Conservation (phyloP, 2,888 invertebrate genomes). For the Atethmia centrago region DNA sequence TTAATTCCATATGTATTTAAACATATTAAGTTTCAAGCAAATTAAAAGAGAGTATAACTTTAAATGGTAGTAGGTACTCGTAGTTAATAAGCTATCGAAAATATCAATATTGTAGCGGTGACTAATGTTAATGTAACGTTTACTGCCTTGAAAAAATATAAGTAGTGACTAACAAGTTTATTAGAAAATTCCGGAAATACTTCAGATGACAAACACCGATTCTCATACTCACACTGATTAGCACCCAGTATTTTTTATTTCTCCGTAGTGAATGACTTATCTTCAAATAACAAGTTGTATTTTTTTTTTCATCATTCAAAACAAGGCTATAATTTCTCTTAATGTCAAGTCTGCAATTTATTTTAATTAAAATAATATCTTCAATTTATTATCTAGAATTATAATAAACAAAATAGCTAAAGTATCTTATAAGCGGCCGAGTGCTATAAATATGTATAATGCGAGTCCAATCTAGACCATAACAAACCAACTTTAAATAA, state of each 20-base stretch:
- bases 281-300: constrained; percentile 34
- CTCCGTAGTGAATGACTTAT: constrained; percentile 42
- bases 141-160: constrained; percentile 60
- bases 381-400: constrained; percentile 33
- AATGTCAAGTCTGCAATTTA: constrained; percentile 33
- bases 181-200: constrained; percentile 67
- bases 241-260: constrained; percentile 50
- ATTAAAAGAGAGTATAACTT: constrained; percentile 50
- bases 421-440: constrained; percentile 38
- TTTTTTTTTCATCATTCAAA: constrained; percentile 35
- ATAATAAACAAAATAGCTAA: constrained; percentile 36
- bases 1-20: constrained; percentile 76
- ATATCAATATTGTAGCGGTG: constrained; percentile 58
- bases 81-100: constrained; percentile 49
- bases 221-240: constrained; percentile 51
- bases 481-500: constrained; percentile 60
- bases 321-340: constrained; percentile 30
- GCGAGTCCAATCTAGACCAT: constrained; percentile 62
- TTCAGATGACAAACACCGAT: constrained; percentile 61
- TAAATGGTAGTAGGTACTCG: constrained; percentile 39
- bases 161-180: constrained; percentile 63
- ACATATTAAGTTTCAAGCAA: constrained; percentile 47
- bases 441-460: constrained; percentile 49
- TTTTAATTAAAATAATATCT: constrained; percentile 34
- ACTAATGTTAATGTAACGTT: constrained; percentile 61